Base-by-base conservation (phyloP, 2,113 vertebrate genomes). In the Triplophysa siluroides region DNA sequence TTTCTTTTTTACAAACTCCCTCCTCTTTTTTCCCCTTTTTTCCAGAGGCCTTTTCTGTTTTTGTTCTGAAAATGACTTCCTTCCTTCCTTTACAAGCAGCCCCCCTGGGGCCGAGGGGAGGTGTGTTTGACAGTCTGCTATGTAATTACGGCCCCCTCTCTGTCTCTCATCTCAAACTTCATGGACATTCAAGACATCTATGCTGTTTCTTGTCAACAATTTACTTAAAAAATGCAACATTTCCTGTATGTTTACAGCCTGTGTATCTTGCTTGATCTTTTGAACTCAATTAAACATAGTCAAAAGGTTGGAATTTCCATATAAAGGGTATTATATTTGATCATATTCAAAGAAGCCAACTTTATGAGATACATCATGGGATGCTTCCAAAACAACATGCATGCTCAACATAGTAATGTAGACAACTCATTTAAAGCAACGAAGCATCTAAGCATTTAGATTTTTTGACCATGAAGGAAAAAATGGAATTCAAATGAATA, bases 1-100 rank as follows among this genome's bases (percentile, higher is more conserved):
- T 67, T 50, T 69, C 26, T 71, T 69, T 12, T 66, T 11, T 63
- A 52, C 29, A 12, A 62, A 69, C 26, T 63, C 54, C 47, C 43
- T 78, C 50, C 54, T 24, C 52, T 77, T 64, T 9, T n/a, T 56
- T 43, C 21, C 63, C 41, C 38, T 74, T 73, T 63, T 62, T 81
- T 78, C 69, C 78, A 47, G 67, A 68, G 80, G 79, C 56, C 70
- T 85, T 78, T 76, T 79, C 82, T 85, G 86, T 87, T 84, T 85
- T 81, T 80, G 70, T 77, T 87, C 76, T 79, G 82, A 84, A 87
- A 85, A 87, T 84, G 80, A 85, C 83, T 87, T 87, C 86, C 86
- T 87, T 86, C 85, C 85, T 86, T 87, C 86, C 82, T 87, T 85
- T 79, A 84, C 84, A 82, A 86, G 63, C 77, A n/a, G 81, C 76